Evolutionary conservation across 92 coral and sea anemone genomes (phyloP).

Genomic region (Chrysogorgia sp.): DNA sequence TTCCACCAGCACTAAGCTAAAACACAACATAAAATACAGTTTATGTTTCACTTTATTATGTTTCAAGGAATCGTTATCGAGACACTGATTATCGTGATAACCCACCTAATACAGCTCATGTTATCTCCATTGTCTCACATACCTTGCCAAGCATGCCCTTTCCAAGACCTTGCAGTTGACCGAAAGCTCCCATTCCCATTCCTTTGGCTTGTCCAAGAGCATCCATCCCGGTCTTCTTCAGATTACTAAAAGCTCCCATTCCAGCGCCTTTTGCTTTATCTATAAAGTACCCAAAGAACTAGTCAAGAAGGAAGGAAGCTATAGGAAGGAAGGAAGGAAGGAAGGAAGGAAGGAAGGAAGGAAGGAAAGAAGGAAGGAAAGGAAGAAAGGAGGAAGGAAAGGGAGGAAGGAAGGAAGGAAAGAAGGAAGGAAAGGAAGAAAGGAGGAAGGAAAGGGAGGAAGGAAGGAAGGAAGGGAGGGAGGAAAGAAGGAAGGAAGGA

Average conservation of each 20-base stretch:
- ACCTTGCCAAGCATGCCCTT: constrained; percentile 41
- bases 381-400: not conserved
- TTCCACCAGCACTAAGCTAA: constrained; percentile 14
- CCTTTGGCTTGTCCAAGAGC: constrained; percentile 75
- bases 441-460: not conserved
- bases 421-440: not conserved
- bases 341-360: not conserved
- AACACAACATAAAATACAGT: not conserved
- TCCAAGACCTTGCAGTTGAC: constrained; percentile 65
- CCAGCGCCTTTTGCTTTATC: constrained; percentile 27
- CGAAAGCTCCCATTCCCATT: constrained; percentile 82
- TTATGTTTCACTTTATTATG: too few species aligned
- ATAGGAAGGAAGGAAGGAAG: not conserved
- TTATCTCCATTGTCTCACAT: too few species aligned
- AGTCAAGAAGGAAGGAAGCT: not conserved
- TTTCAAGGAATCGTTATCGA: too few species aligned
- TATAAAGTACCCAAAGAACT: not conserved
- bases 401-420: not conserved
- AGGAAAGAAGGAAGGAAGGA: too few species aligned
- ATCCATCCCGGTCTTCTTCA: constrained; percentile 11
- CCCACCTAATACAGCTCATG: too few species aligned
- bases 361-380: not conserved
- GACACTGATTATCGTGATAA: too few species aligned
- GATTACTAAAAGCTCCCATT: constrained; percentile 6
- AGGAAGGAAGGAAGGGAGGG: not conserved